Conservation (phyloP, 2,113 vertebrate genomes). For the Condylura cristata region DNA sequence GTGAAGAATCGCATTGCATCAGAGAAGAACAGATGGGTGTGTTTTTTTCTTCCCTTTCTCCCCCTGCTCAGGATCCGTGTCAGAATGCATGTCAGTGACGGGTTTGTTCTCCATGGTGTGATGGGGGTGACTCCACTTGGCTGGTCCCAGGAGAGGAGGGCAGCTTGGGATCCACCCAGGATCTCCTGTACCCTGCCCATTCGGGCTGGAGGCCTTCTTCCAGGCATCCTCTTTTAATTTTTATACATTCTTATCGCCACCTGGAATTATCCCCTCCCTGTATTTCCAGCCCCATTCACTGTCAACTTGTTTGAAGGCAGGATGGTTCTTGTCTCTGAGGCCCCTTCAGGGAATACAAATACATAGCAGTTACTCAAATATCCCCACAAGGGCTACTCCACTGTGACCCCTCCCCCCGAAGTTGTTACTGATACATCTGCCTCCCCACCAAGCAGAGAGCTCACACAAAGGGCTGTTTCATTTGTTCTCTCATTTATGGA, state of each 20-base stretch:
- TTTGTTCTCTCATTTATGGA: neutral
- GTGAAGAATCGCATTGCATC: slow-evolving; percentile 51
- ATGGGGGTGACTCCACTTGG: neutral
- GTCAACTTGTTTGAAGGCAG: neutral
- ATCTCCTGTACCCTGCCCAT: neutral
- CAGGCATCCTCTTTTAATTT: neutral
- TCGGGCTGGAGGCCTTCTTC: neutral
- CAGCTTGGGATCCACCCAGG: neutral
- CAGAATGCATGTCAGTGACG: slow-evolving; percentile 7
- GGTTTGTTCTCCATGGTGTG: slow-evolving; percentile 7
- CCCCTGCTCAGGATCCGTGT: neutral
- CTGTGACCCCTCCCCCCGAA: neutral
- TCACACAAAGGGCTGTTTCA: neutral
- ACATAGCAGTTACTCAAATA: neutral
- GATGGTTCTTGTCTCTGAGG: neutral
- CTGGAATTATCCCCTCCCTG: neutral
- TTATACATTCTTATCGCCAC: neutral
- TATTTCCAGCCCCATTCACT: neutral
- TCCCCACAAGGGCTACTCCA: neutral
- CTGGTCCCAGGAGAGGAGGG: neutral
- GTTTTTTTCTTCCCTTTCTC: neutral
- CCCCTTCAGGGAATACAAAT: rapidly evolving
- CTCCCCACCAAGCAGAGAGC: neutral
- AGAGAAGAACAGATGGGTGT: slow-evolving; percentile 63
- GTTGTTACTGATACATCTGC: neutral